Evolutionary conservation across 2,888 invertebrate species (phyloP).

Genomic region (Ophion ventricosus): DNA sequence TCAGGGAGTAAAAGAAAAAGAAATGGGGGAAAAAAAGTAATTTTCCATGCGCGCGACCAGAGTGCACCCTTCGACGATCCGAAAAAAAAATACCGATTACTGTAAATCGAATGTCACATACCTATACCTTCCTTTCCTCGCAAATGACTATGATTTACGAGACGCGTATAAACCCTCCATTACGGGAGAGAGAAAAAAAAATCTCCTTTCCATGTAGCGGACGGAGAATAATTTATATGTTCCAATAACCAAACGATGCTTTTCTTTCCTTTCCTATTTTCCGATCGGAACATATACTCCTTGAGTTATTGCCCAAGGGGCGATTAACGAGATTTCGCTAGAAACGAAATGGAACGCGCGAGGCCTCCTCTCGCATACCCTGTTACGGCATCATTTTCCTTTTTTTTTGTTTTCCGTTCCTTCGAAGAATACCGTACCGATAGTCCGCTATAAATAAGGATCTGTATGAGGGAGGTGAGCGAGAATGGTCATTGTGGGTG

Average conservation of each 20-base stretch:
- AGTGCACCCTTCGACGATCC: not conserved
- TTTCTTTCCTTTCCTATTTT: conserved; percentile 2
- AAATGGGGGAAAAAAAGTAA: too few species aligned
- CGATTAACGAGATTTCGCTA: conserved; percentile 52
- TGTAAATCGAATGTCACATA: not conserved
- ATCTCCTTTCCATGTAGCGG: conserved; percentile 19
- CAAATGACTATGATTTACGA: conserved; percentile 14
- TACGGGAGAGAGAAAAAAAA: not conserved
- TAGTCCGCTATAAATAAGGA: conserved; percentile 57
- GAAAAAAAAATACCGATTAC: not conserved
- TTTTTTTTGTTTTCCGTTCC: not conserved
- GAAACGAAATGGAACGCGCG: conserved; percentile 27
- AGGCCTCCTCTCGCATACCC: not conserved
- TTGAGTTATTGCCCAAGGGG: conserved; percentile 36
- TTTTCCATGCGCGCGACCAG: too few species aligned
- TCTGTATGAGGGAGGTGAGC: conserved; percentile 17
- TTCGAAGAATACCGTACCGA: not conserved
- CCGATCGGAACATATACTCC: conserved; percentile 10
- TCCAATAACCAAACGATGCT: conserved; percentile 39
- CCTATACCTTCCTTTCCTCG: not conserved
- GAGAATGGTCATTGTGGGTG: conserved; percentile 26
- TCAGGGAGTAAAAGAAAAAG: not conserved
- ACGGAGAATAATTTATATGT: conserved; percentile 22
- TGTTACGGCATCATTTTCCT: not conserved
- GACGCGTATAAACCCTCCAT: not conserved